Evolutionary conservation across 2,888 invertebrate genomes (phyloP).

Genomic region (Eutolmus rufibarbis): DNA sequence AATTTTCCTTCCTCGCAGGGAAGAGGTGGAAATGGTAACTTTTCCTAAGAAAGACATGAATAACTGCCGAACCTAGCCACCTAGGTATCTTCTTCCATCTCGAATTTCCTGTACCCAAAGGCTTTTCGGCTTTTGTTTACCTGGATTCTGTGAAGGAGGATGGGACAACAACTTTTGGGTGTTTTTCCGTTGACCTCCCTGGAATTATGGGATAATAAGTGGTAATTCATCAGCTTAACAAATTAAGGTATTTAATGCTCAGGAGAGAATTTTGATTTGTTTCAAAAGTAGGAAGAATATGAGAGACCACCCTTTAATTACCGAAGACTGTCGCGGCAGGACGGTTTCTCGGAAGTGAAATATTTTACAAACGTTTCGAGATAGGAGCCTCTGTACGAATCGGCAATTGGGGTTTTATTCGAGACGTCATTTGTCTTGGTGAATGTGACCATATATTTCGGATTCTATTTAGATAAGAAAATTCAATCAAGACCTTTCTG

Average conservation of each 20-base stretch:
- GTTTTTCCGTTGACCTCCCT: not conserved
- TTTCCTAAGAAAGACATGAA: not conserved
- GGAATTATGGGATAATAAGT: not conserved
- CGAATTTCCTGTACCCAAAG: not conserved
- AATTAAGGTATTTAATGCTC: not conserved
- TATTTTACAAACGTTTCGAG: not conserved
- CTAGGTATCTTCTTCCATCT: not conserved
- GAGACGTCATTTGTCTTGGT: not conserved
- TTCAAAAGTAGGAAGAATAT: not conserved
- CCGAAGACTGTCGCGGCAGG: not conserved
- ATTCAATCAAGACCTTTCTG: not conserved
- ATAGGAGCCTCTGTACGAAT: not conserved
- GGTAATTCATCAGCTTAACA: not conserved
- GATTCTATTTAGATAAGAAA: conserved; percentile 27
- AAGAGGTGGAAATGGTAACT: not conserved
- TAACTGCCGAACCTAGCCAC: not conserved
- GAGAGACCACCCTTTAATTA: not conserved
- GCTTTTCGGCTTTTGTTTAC: not conserved
- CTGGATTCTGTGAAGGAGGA: not conserved
- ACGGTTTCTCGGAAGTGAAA: not conserved
- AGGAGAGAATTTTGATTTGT: not conserved
- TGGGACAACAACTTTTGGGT: not conserved
- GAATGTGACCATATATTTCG: conserved; percentile 23
- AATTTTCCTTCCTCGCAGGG: not conserved
- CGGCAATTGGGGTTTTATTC: not conserved